Percentiles rank a stretch among this genome's conserved stretches.
Evolutionary conservation across 2,888 invertebrate species (phyloP).

Genomic region (Acrobasis repandana): DNA sequence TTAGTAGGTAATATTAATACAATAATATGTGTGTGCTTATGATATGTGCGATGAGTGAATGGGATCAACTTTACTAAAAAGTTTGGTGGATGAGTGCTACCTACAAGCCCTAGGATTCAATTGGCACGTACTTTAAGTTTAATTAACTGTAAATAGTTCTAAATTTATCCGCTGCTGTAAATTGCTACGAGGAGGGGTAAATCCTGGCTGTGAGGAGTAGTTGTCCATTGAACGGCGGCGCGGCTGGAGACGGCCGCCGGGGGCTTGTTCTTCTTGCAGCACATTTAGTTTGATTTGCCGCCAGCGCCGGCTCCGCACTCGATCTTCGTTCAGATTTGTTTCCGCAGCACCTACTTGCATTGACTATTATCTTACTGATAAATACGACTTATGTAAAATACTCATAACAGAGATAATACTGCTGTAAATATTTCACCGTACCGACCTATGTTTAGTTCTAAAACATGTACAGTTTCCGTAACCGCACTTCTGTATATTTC

Average conservation of each 20-base stretch:
- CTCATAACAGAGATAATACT: constrained; percentile 73
- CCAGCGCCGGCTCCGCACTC: constrained; percentile 79
- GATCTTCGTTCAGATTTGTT: constrained; percentile 80
- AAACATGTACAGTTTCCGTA: constrained; percentile 84
- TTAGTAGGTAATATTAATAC: constrained; percentile 33
- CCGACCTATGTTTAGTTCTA: constrained; percentile 82
- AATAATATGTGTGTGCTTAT: constrained; percentile 53
- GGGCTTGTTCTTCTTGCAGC: constrained; percentile 88
- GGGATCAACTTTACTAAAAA: constrained; percentile 75
- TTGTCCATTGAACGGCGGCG: constrained; percentile 71
- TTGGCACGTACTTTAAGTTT: constrained; percentile 80
- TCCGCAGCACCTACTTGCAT: constrained; percentile 83
- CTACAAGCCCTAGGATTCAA: constrained; percentile 82
- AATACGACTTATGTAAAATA: constrained; percentile 79
- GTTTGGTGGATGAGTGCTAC: constrained; percentile 83
- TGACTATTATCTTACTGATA: constrained; percentile 77
- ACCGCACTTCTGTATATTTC: constrained; percentile 83
- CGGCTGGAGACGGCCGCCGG: constrained; percentile 48
- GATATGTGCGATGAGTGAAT: constrained; percentile 73
- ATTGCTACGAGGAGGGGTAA: constrained; percentile 76
- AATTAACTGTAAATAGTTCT: constrained; percentile 81
- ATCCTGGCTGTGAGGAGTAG: constrained; percentile 83
- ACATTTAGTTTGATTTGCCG: constrained; percentile 89
- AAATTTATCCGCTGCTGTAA: constrained; percentile 79
- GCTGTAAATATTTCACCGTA: constrained; percentile 83